Base-by-base conservation (phyloP, 2,797 vertebrate species). In the Tympanoctomys barrerae region DNA sequence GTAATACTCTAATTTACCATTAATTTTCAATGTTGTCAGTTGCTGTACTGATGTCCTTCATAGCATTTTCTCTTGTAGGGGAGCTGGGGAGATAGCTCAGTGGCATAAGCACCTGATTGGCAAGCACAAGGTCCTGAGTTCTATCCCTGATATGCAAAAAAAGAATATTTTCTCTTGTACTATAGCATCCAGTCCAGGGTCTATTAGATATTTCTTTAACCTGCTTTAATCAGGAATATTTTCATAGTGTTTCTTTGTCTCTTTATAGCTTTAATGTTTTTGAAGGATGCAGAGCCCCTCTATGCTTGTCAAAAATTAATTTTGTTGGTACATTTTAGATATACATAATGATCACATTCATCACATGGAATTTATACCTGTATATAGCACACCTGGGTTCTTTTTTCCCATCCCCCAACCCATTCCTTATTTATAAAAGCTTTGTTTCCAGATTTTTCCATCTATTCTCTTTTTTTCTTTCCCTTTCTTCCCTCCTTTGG, bases 201-300 rank as follows among this genome's bases (percentile, higher is more conserved):
- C n/a, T 81, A 16, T 87, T 64, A 31, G 12, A 57, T 49, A 18
- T 81, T 57, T 87, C 66, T 81, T 91, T 75, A 59, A 5, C 39
- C 21, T 61, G 18, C 24, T 82, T 87, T 79, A 83, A 39, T 68
- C 68, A 75, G 28, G 39, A 77, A 52, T 68, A 77, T 77, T 92
- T 88, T 42, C 70, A 77, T 14, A 78, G 19, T n/a, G n/a, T 13
- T 3, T 49, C 52, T 82, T 91, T 94, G 62, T 71, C 52, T 87
- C 77, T 82, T 87, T 78, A 57, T 90, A 62, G 77, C 18, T n/a
- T 49, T 19, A 31, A 83, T 19, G 54, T 62, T 94, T 93, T 77
- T 71, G 21, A 90, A 78, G 77, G 87, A 83, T 46, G 28, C 6
- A 87, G 52, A 90, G 68, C 7, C 9, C 28, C n/a, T 75, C 33